Evolutionary conservation across 2,797 vertebrate genomes (phyloP), one percentile per base, ranked within the genome.

Genomic region (Brotula barbata): DNA sequence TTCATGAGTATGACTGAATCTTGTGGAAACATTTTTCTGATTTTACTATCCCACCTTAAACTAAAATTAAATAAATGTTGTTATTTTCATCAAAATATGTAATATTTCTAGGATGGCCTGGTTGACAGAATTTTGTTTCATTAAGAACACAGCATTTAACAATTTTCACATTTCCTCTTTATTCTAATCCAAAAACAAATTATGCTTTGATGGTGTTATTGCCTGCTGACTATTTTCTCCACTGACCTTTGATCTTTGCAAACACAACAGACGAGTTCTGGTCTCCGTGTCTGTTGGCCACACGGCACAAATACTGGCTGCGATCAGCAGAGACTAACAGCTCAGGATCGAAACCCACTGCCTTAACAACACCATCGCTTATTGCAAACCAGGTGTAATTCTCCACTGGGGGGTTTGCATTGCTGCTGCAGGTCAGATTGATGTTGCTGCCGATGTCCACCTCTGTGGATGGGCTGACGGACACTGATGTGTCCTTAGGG

Each of bases 321-420:
- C 34, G 44, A 7, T 47, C 42, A 19, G 0, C 14, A 16, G 46
- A 17, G 54, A n/a, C 11, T 23, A 60, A 15, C 20, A 62, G 16
- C 15, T 66, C 48, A 45, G 33, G 13, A 17, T 54, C 10, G 0
- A 46, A 20, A 53, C 69, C 74, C 7, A 57, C 52, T 19, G 5
- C 33, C 7, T 3, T 1, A 7, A 20, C 5, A 14, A 17, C 1
- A 16, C 21, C 7, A 1, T 41, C 21, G 13, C 9, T 6, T 40
- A 52, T 36, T 68, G 56, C 77, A 49, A 76, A 82, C 83, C 80
- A 85, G 11, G 58, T 66, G 10, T 70, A 85, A 3, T 61, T 46
- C 46, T 77, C 21, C 47, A 77, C 73, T 1, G 73, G 49, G 5
- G 85, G 80, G 36, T 55, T 77, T 45, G 80, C 78, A 5, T 31